phyloP scores from a whole-genome alignment of 2,888 invertebrate genomes.

The Lycaena phlaeas region DNA sequence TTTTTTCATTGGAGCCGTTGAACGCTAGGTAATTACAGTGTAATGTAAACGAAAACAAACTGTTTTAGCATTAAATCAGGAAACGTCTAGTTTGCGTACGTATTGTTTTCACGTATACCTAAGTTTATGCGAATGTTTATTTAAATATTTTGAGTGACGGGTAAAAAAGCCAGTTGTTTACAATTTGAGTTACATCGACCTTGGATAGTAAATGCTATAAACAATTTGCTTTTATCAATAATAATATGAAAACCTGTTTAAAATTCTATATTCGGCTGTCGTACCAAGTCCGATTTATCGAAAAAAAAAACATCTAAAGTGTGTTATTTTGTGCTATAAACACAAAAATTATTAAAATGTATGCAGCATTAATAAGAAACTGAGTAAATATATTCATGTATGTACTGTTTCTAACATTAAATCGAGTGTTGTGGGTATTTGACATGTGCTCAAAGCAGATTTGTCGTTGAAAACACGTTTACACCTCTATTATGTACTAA shows the following conservation, averaged over 20 bases:
- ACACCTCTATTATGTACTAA: too few species aligned
- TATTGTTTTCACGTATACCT: constrained; percentile 3
- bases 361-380: too few species aligned
- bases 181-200: not conserved
- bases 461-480: too few species aligned
- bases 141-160: constrained; percentile 3
- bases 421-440: too few species aligned
- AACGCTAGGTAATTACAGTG: constrained; percentile 31
- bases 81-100: not conserved
- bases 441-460: too few species aligned
- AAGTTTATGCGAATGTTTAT: not conserved
- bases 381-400: too few species aligned
- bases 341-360: too few species aligned
- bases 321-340: too few species aligned
- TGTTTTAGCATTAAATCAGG: constrained; percentile 3
- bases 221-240: constrained; percentile 7
- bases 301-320: too few species aligned
- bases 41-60: too few species aligned
- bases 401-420: too few species aligned
- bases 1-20: constrained; percentile 24
- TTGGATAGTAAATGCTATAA: constrained; percentile 5
- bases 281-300: not conserved
- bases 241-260: constrained; percentile 2
- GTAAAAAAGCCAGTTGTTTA: not conserved
- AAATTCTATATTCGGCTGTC: not conserved